These are phyloP conservation scores for Drosophila nigromelanica DNA, from an alignment of 1,140 invertebrate genomes.

Conservation along the genomic window DNA sequence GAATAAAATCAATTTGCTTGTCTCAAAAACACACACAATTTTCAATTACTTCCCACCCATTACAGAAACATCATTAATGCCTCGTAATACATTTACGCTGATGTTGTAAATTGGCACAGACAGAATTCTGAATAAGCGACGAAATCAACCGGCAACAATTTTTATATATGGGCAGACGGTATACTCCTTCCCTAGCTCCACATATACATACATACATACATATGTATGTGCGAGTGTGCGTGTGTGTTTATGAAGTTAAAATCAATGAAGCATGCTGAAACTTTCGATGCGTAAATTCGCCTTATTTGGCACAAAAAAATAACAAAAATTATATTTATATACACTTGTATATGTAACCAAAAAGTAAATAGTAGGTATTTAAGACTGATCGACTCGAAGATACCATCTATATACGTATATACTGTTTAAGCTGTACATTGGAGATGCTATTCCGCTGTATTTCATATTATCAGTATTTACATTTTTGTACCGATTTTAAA, in stretches of 20 bases:
- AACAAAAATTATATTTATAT: slow-evolving; percentile 54
- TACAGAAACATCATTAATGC: slow-evolving; percentile 64
- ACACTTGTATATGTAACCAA: slow-evolving; percentile 3
- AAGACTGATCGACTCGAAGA: background rate
- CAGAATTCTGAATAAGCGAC: slow-evolving; percentile 46
- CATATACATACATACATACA: slow-evolving; percentile 19
- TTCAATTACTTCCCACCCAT: slow-evolving; percentile 43
- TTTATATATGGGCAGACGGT: slow-evolving; percentile 9
- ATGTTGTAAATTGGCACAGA: slow-evolving; percentile 57
- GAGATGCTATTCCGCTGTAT: too few species aligned
- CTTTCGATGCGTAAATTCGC: slow-evolving; percentile 69
- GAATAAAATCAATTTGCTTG: slow-evolving; percentile 22
- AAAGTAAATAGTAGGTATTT: too few species aligned
- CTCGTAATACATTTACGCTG: slow-evolving; percentile 66
- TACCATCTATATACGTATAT: background rate
- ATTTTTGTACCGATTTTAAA: too few species aligned
- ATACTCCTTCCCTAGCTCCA: slow-evolving; percentile 18
- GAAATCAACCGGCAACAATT: slow-evolving; percentile 50
- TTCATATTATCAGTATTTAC: too few species aligned
- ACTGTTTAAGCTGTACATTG: too few species aligned
- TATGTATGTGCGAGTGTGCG: background rate
- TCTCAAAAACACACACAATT: slow-evolving; percentile 12
- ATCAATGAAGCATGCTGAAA: slow-evolving; percentile 75
- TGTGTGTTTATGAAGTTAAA: slow-evolving; percentile 54
- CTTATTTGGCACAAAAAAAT: slow-evolving; percentile 37